These are phyloP conservation scores for Camelus dromedarius DNA, from an alignment of 2,113 vertebrate genomes.

Conservation along the genomic window DNA sequence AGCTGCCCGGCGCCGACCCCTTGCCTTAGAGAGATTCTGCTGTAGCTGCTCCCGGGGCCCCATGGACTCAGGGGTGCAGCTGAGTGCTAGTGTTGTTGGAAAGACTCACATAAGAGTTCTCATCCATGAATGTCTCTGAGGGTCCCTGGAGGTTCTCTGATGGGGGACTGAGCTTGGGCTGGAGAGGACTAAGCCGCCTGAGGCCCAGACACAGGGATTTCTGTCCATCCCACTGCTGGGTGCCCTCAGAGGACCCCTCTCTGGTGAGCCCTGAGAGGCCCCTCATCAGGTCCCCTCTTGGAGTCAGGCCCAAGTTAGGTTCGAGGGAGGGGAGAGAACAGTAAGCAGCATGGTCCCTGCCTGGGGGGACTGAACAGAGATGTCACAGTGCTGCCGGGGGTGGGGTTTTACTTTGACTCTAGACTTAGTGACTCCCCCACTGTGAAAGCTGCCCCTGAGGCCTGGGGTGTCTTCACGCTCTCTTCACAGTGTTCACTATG, in stretches of 20 bases:
- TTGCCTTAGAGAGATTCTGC: not conserved
- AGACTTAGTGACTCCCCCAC: not conserved
- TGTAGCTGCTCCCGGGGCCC: rapidly evolving
- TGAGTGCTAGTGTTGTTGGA: rapidly evolving
- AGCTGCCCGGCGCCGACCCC: not conserved
- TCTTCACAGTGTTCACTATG: not conserved
- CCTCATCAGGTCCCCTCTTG: rapidly evolving
- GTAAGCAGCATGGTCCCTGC: not conserved
- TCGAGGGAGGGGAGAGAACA: not conserved
- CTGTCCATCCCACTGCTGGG: too few species aligned
- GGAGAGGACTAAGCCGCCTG: rapidly evolving
- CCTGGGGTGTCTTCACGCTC: too few species aligned
- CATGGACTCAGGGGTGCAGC: rapidly evolving
- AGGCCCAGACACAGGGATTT: not conserved
- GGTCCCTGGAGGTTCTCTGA: not conserved
- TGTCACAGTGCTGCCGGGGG: not conserved
- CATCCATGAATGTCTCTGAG: not conserved
- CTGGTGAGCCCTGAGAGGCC: not conserved
- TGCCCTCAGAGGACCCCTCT: not conserved
- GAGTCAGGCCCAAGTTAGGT: not conserved
- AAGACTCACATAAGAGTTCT: rapidly evolving
- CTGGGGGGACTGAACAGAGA: not conserved
- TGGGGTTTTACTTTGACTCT: not conserved
- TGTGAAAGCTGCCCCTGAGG: not conserved
- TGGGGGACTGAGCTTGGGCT: not conserved